Conservation (phyloP, 2,797 vertebrate species). For the Stomatorhinus walkeri region DNA sequence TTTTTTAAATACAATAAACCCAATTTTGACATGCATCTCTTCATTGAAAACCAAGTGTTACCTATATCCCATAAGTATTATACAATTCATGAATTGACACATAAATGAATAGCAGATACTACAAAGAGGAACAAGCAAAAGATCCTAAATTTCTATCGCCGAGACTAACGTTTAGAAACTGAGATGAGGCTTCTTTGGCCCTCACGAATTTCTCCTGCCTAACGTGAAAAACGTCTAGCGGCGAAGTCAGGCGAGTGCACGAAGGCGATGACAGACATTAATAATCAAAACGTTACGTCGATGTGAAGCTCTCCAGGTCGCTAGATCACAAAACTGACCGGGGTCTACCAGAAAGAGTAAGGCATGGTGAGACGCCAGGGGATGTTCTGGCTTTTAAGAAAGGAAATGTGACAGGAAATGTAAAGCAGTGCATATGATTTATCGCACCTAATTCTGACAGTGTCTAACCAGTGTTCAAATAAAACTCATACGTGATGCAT, state of each 20-base stretch:
- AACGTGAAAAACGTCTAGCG: background rate
- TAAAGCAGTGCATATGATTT: background rate
- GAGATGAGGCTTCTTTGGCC: background rate
- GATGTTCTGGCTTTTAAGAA: background rate
- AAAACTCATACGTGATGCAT: background rate
- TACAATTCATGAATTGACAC: background rate
- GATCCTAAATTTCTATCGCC: background rate
- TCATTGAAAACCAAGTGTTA: background rate
- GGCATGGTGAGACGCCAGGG: background rate
- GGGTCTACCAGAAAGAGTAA: background rate
- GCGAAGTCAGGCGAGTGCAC: background rate
- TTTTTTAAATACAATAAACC: background rate
- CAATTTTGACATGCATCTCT: background rate
- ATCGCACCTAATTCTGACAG: background rate
- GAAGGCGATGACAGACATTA: background rate
- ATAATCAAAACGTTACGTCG: conserved; percentile 1
- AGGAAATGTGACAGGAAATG: background rate
- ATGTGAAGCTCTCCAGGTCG: background rate
- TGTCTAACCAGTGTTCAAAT: background rate
- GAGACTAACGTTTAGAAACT: background rate
- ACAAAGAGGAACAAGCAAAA: no score
- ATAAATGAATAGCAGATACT: background rate
- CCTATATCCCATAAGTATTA: background rate
- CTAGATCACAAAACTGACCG: background rate
- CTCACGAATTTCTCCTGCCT: background rate